Conservation (phyloP, 1,140 invertebrate species). For the Ruditapes philippinarum region DNA sequence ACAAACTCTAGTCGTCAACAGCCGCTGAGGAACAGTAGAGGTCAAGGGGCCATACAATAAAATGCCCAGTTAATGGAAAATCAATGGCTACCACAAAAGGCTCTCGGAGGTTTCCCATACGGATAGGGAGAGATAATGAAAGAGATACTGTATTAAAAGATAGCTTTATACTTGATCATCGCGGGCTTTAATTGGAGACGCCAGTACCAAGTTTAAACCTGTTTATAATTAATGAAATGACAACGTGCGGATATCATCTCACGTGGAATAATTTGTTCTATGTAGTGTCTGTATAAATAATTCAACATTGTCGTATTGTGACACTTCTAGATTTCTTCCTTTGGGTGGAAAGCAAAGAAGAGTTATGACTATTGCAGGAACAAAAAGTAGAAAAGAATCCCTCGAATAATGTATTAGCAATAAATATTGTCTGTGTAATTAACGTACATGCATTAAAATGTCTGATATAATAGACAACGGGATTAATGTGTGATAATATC, state of each 20-base stretch:
- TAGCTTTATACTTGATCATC: not conserved
- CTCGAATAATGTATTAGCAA: too few species aligned
- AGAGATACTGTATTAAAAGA: constrained; percentile 26
- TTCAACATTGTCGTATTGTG: not conserved
- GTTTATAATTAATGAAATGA: constrained; percentile 5
- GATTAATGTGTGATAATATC: too few species aligned
- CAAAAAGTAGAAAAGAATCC: too few species aligned
- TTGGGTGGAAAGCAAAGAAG: too few species aligned
- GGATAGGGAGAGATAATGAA: constrained; percentile 6
- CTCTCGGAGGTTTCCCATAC: constrained; percentile 20
- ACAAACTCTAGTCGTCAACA: not conserved
- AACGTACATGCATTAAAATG: too few species aligned
- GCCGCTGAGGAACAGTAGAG: not conserved
- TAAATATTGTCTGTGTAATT: too few species aligned
- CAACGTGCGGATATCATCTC: not conserved
- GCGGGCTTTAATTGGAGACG: constrained; percentile 20
- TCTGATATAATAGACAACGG: too few species aligned
- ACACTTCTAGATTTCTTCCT: too few species aligned
- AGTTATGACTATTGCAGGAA: too few species aligned
- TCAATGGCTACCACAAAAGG: not conserved
- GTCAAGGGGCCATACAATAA: not conserved
- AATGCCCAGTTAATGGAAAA: constrained; percentile 15
- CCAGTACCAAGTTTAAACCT: not conserved
- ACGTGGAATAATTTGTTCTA: not conserved
- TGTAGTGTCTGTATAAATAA: not conserved